phyloP scores from a whole-genome alignment of 2,797 vertebrate genomes.

The Tokudaia muenninki region DNA sequence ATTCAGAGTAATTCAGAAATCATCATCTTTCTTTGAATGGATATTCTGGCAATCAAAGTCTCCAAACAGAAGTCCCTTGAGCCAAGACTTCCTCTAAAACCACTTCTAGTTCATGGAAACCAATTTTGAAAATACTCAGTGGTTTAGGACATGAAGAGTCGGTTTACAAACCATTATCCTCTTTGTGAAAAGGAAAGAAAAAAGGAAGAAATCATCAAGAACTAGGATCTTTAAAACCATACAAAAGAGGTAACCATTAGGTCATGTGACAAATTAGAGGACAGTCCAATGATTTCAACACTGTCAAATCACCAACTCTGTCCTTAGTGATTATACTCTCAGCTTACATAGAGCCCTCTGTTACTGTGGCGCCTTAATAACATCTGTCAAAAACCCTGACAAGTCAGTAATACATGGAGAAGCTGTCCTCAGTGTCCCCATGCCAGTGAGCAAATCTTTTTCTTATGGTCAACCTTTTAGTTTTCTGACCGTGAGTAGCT shows the following conservation, averaged over 20 bases:
- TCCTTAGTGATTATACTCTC: constrained; percentile 85
- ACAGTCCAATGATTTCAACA: constrained; percentile 73
- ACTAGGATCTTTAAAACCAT: constrained; percentile 80
- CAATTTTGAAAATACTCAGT: constrained; percentile 85
- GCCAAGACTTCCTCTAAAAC: constrained; percentile 87
- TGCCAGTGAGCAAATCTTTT: constrained; percentile 81
- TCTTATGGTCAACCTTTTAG: constrained; percentile 70
- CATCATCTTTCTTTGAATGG: constrained; percentile 78
- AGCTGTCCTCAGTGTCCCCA: constrained; percentile 73
- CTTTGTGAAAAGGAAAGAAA: constrained; percentile 81
- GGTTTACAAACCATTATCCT: constrained; percentile 86
- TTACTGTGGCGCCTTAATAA: constrained; percentile 82
- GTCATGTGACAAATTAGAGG: constrained; percentile 84
- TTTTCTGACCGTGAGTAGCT: constrained; percentile 66
- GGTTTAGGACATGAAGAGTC: constrained; percentile 86
- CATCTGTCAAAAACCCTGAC: constrained; percentile 82
- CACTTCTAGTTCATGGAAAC: constrained; percentile 87
- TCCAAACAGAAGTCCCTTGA: constrained; percentile 64
- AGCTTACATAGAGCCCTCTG: constrained; percentile 82
- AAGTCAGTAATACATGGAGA: constrained; percentile 79
- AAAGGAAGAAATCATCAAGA: constrained; percentile 75
- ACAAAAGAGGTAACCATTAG: constrained; percentile 55
- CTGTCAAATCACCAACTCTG: constrained; percentile 57
- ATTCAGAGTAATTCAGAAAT: constrained; percentile 82
- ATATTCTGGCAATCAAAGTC: constrained; percentile 73